phyloP scores from a whole-genome alignment of 2,888 invertebrate species.

The Lithodes maja region DNA sequence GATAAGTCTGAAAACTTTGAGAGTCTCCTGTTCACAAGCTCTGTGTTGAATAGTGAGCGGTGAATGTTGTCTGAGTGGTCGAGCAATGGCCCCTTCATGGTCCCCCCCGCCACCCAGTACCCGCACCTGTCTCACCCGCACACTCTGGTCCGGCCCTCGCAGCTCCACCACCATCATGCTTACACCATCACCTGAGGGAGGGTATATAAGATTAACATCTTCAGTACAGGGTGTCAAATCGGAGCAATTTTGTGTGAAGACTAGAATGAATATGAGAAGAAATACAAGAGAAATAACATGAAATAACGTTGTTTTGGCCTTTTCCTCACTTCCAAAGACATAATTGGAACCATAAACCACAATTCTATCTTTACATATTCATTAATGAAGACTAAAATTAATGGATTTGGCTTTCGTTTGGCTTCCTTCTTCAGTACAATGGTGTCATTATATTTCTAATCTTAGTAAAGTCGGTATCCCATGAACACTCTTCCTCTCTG shows the following conservation, averaged over 20 bases:
- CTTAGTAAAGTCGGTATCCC: background rate
- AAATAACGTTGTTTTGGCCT: too few species aligned
- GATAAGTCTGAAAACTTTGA: conserved; percentile 92
- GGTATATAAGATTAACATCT: too few species aligned
- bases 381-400: too few species aligned
- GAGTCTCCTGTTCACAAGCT: conserved; percentile 92
- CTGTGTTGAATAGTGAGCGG: conserved; percentile 84
- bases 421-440: too few species aligned
- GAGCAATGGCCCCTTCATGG: conserved; percentile 74
- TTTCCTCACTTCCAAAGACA: too few species aligned
- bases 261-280: too few species aligned
- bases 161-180: conserved; percentile 83
- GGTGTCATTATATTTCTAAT: background rate
- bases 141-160: conserved; percentile 92
- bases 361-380: too few species aligned
- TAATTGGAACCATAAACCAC: too few species aligned
- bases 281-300: too few species aligned
- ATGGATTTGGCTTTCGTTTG: too few species aligned
- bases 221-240: too few species aligned
- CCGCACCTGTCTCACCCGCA: conserved; percentile 89
- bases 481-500: background rate
- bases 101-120: conserved; percentile 81
- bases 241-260: too few species aligned
- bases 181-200: conserved; percentile 34
- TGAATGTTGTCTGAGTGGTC: conserved; percentile 73